Evolutionary conservation across 2,888 invertebrate genomes (phyloP), one percentile per base, ranked within the genome.

Genomic region (Ichneumoninae sp.): DNA sequence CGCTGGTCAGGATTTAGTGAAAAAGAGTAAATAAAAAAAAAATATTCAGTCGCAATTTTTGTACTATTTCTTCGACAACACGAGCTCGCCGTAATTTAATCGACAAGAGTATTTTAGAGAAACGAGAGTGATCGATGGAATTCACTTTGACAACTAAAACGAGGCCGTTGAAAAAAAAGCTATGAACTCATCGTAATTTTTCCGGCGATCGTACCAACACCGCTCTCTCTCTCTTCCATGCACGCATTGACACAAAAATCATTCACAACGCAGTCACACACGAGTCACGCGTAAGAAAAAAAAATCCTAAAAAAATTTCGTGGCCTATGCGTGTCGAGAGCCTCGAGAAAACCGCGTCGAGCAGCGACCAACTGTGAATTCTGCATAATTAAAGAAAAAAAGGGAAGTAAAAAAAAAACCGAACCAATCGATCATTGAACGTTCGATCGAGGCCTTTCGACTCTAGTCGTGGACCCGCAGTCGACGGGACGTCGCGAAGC

Each of bases 391-490:
- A 52, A 19, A 78, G 22, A 54, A 54, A 44, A 44, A 63, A 63
- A 65, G 65, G 30, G n/a, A 60, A 83, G 36, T 65, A 65, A 52
- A 52, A 76, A 66, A 76, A 66, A 65, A 47, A 83, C 78, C 74
- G 83, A 63, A 76, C 16, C 71, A 66, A 80, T 83, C 80, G 65
- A 83, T 83, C 75, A 66, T 70, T 50, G 57, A 60, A 70, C 69
- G 74, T 75, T 83, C 44, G 83, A 83, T 83, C 79, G 83, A 83
- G 83, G 83, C 78, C 83, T 83, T 79, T 79, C 79, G 70, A 79
- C 50, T 71, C 52, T 63, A 52, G 63, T 79, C 63, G 63, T 63
- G 66, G 54, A 83, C 70, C 79, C 65, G 75, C 73, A 75, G 78
- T 63, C 77, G 83, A 75, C 69, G 71, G 36, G 60, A 30, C 66